A percentile compares a stretch with the other conserved stretches of the same genome.
phyloP scores from a whole-genome alignment of 2,113 vertebrate species.

The Pseudolaguvia tuberculata region DNA sequence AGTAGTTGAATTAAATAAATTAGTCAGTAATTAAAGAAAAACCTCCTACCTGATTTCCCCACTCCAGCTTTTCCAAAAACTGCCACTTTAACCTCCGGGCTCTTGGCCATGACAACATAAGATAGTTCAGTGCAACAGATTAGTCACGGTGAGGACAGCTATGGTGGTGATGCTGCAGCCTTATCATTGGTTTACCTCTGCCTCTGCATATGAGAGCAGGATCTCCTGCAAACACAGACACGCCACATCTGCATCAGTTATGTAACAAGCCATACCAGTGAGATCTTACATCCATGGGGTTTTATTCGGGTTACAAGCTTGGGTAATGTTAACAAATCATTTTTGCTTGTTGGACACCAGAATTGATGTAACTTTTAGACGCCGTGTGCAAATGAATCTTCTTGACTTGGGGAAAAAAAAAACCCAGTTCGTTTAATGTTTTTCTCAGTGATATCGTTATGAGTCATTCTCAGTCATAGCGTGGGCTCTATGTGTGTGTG shows the following conservation, averaged over 20 bases:
- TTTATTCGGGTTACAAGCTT: neutral
- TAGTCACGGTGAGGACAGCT: constrained; percentile 48
- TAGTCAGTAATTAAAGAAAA: neutral
- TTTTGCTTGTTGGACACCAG: neutral
- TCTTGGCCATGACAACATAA: constrained; percentile 83
- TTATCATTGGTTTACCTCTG: constrained; percentile 56
- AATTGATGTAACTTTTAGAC: neutral
- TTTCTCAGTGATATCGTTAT: constrained; percentile 28
- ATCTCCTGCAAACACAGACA: constrained; percentile 33
- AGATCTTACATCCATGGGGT: neutral
- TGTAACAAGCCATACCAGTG: neutral
- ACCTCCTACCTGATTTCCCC: constrained; percentile 88
- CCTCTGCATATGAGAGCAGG: constrained; percentile 15
- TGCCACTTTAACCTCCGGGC: constrained; percentile 88
- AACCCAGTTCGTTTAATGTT: constrained; percentile 8
- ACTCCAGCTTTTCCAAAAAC: constrained; percentile 92
- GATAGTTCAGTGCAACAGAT: constrained; percentile 43
- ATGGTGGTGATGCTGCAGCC: constrained; percentile 26
- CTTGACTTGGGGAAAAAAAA: neutral
- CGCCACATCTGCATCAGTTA: neutral
- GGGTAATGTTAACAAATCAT: neutral
- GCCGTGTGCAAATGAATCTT: constrained; percentile 11
- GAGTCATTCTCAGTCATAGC: constrained; percentile 20
- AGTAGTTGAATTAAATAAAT: neutral
- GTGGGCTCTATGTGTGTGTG: constrained; percentile 3